phyloP scores from a whole-genome alignment of 2,888 invertebrate genomes.

The Sesia bembeciformis region DNA sequence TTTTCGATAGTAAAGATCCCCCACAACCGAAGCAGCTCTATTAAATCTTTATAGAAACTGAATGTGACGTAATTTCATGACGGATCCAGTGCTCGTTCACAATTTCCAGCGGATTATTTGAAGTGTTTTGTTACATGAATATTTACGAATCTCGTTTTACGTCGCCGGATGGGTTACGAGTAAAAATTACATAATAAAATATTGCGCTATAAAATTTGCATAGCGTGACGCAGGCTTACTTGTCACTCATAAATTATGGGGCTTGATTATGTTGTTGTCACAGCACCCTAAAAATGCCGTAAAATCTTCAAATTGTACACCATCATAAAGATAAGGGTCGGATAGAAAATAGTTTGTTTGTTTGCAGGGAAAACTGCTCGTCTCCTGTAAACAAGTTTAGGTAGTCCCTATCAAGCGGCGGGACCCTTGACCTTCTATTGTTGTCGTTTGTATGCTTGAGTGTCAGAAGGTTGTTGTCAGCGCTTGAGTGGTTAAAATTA shows the following conservation, averaged over 20 bases:
- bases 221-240: slow-evolving; percentile 25
- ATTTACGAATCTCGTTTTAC: slow-evolving; percentile 6
- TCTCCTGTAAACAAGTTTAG: too few species aligned
- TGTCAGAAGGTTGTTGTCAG: too few species aligned
- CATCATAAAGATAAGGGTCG: not conserved
- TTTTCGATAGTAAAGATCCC: too few species aligned
- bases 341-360: too few species aligned
- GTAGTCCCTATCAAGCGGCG: too few species aligned
- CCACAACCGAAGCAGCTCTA: too few species aligned
- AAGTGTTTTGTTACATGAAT: slow-evolving; percentile 12
- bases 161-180: slow-evolving; percentile 12
- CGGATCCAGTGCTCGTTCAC: not conserved
- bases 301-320: not conserved
- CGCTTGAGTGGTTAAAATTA: too few species aligned
- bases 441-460: too few species aligned
- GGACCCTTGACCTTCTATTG: too few species aligned
- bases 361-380: too few species aligned
- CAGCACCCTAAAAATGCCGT: not conserved
- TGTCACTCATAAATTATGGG: slow-evolving; percentile 15
- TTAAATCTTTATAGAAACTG: too few species aligned
- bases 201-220: slow-evolving; percentile 34
- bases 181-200: slow-evolving; percentile 31
- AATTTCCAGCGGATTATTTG: slow-evolving; percentile 1
- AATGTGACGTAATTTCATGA: too few species aligned
- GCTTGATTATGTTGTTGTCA: slow-evolving; percentile 1